These are phyloP conservation scores for Coleophora flavipennella DNA, from an alignment of 2,888 invertebrate species.

Conservation along the genomic window DNA sequence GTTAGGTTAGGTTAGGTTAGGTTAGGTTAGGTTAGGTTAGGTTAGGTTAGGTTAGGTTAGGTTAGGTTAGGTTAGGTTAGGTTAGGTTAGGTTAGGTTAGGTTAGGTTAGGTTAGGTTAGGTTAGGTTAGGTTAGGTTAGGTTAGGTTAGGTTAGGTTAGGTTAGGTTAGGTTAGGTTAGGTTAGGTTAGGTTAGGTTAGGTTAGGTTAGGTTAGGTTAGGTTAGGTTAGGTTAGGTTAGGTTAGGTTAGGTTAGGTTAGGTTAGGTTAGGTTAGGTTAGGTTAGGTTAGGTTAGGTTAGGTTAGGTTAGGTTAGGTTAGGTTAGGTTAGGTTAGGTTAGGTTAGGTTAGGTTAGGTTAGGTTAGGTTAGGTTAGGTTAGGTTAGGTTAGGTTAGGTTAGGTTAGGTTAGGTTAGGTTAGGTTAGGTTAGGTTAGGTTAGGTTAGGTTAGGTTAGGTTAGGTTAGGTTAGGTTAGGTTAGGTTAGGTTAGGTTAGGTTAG, in stretches of 20 bases:
- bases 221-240: conserved; percentile 9
- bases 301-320: conserved; percentile 9
- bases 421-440: conserved; percentile 20
- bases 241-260: conserved; percentile 6
- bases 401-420: conserved; percentile 24
- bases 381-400: conserved; percentile 24
- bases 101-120: conserved; percentile 12
- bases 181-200: conserved; percentile 9
- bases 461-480: too few species aligned
- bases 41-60: conserved; percentile 10
- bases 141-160: conserved; percentile 11
- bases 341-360: conserved; percentile 9
- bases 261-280: conserved; percentile 8
- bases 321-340: conserved; percentile 9
- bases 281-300: conserved; percentile 9
- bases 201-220: conserved; percentile 9
- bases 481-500: too few species aligned
- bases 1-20: conserved; percentile 10
- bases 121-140: conserved; percentile 11
- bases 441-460: conserved; percentile 7
- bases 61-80: conserved; percentile 6
- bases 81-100: conserved; percentile 12
- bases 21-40: conserved; percentile 11
- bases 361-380: conserved; percentile 15
- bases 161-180: conserved; percentile 9